Evolutionary conservation across 2,888 invertebrate genomes (phyloP).

Genomic region (Chorisops tibialis): DNA sequence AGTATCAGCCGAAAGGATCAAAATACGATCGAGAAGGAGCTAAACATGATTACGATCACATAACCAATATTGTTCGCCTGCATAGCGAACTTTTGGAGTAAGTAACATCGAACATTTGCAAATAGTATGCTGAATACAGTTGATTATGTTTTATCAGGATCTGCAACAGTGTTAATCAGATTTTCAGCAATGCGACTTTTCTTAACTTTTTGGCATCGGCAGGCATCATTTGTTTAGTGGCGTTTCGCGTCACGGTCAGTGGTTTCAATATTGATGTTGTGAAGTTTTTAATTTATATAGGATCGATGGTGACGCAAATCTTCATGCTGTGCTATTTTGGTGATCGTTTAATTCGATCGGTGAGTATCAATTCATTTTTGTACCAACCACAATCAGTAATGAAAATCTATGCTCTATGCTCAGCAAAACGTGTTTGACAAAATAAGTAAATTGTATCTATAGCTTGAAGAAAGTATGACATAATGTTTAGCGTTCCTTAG

Average conservation of each 20-base stretch:
- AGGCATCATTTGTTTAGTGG: slow-evolving; percentile 10
- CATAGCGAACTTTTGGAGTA: slow-evolving; percentile 7
- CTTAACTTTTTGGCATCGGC: slow-evolving; percentile 7
- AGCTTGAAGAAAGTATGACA: no score
- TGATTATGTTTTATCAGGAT: neutral
- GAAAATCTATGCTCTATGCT: no score
- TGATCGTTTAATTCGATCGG: slow-evolving; percentile 8
- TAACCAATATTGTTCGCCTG: neutral
- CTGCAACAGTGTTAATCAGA: neutral
- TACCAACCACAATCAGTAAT: no score
- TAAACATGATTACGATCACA: neutral
- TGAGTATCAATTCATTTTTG: neutral
- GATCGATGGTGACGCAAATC: slow-evolving; percentile 6
- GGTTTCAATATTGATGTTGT: slow-evolving; percentile 6
- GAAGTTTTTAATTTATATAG: slow-evolving; percentile 1
- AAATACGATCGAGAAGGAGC: neutral
- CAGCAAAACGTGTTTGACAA: no score
- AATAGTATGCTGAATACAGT: no score
- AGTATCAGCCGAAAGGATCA: neutral
- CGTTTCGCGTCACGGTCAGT: neutral
- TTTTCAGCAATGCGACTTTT: slow-evolving; percentile 2
- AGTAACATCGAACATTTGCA: neutral
- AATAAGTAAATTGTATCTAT: no score
- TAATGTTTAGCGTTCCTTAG: no score
- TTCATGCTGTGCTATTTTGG: slow-evolving; percentile 17